Evolutionary conservation across 2,888 invertebrate genomes (phyloP), one percentile per base, ranked within the genome.

Genomic region (Sminthurinus aureus): DNA sequence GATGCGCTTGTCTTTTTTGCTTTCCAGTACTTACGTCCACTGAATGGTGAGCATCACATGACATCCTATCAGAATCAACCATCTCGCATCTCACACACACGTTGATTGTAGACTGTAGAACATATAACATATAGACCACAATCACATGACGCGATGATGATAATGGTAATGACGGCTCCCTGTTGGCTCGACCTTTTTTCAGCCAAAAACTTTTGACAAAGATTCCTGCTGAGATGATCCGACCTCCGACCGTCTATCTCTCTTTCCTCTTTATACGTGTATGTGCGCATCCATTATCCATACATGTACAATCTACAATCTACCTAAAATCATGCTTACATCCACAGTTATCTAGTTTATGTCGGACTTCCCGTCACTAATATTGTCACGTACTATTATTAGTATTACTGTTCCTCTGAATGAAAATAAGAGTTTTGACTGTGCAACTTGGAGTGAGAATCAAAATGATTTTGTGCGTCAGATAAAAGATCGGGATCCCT

Each of bases 221-320:
- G 51, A 69, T 26, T 81, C 81, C 81, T 64, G 75, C 74, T 73
- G 83, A 26, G 83, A 13, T 78, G 64, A 83, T 83, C 78, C 83
- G 83, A 83, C 83, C 83, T 78, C 83, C 83, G 73, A 83, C 83
- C 71, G 83, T 71, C 83, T 66, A 22, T 79, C 67, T 79, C 67
- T 79, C 26, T 26, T 15, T 58, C 71, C 12, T 26, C 26, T 71
- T 71, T 71, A 24, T 38, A 20, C 22, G 79, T n/a, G 11, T 20
- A 69, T 71, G 79, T 79, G 51, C 22, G 38, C 71, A 69, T 51
- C 22, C 51, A 79, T 24, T 58, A 64, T 15, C 26, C 50, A 20
- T 26, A 12, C 20, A 58, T 22, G 77, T 64, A 52, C 20, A 77
- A n/a, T n/a, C n/a, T n/a, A n/a, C n/a, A n/a, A n/a, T n/a, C n/a